Percentiles rank a stretch among this genome's conserved stretches.
Conservation (phyloP, 2,797 vertebrate genomes). For the Arremon aurantiirostris region DNA sequence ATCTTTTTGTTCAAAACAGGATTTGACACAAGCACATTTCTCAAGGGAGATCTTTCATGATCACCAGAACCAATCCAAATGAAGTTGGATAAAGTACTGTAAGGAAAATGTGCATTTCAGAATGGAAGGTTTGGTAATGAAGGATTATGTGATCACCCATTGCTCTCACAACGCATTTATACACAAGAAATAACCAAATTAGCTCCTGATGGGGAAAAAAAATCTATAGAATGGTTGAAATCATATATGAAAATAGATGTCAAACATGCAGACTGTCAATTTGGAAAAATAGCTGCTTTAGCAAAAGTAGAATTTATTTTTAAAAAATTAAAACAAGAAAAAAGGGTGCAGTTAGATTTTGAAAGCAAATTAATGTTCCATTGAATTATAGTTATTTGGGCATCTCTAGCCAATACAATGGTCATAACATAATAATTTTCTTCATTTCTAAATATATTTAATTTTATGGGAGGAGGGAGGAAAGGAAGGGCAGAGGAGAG, state of each 20-base stretch:
- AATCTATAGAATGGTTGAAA: not conserved
- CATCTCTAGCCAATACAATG: not conserved
- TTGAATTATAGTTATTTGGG: not conserved
- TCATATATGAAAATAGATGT: not conserved
- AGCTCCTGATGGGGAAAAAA: not conserved
- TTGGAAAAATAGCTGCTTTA: not conserved
- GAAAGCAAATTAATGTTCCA: not conserved
- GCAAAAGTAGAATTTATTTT: not conserved
- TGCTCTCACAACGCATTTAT: not conserved
- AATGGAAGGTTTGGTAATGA: not conserved
- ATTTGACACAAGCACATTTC: not conserved
- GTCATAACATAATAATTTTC: not conserved
- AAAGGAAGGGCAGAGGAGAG: not conserved
- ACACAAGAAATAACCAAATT: not conserved
- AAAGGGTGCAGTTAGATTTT: not conserved
- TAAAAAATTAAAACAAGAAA: not conserved
- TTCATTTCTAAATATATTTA: not conserved
- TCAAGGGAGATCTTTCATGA: not conserved
- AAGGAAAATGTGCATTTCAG: not conserved
- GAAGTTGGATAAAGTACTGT: not conserved
- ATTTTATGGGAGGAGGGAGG: accelerated
- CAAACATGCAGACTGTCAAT: not conserved
- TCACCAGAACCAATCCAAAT: not conserved
- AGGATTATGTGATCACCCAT: not conserved
- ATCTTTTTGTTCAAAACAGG: not conserved